phyloP scores from a whole-genome alignment of 30 jellyfish, hydroid and myxozoan genomes.

The Aurelia coerulea region DNA sequence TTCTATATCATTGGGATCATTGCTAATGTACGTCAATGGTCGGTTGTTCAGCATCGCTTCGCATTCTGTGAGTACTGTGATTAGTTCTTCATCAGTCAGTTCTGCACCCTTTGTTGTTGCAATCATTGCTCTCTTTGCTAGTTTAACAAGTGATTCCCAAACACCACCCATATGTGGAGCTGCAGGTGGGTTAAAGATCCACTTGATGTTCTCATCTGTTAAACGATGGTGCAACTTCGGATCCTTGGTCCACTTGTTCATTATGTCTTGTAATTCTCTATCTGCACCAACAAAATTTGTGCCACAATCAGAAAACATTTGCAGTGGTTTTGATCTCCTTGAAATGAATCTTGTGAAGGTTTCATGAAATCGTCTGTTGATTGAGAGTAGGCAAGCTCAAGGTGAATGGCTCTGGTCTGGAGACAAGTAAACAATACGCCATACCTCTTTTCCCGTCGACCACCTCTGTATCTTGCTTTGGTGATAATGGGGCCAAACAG shows the following conservation, averaged over 20 bases:
- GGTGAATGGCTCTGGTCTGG: slow-evolving; percentile 54
- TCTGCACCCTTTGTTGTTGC: slow-evolving; percentile 25
- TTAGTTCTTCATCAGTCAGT: slow-evolving; percentile 27
- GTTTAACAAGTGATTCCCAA: slow-evolving; percentile 44
- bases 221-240: slow-evolving; percentile 18
- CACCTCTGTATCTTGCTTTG: slow-evolving; percentile 35
- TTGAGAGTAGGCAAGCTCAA: slow-evolving; percentile 27
- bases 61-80: slow-evolving; percentile 35
- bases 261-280: neutral
- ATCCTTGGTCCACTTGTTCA: slow-evolving; percentile 23
- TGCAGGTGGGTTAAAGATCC: slow-evolving; percentile 61
- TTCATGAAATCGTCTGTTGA: slow-evolving; percentile 40
- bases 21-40: slow-evolving; percentile 31
- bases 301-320: slow-evolving; percentile 38
- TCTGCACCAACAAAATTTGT: slow-evolving; percentile 9
- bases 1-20: slow-evolving; percentile 28
- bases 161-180: slow-evolving; percentile 57
- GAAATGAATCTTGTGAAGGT: slow-evolving; percentile 28
- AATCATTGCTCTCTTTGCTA: slow-evolving; percentile 38
- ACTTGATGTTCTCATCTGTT: slow-evolving; percentile 21
- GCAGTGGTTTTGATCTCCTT: slow-evolving; percentile 19
- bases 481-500: slow-evolving; percentile 43
- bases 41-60: slow-evolving; percentile 42
- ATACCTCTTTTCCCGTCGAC: slow-evolving; percentile 48
- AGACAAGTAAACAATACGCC: slow-evolving; percentile 45